Evolutionary conservation across 2,888 invertebrate genomes (phyloP).

Genomic region (Syrista parreyssii): DNA sequence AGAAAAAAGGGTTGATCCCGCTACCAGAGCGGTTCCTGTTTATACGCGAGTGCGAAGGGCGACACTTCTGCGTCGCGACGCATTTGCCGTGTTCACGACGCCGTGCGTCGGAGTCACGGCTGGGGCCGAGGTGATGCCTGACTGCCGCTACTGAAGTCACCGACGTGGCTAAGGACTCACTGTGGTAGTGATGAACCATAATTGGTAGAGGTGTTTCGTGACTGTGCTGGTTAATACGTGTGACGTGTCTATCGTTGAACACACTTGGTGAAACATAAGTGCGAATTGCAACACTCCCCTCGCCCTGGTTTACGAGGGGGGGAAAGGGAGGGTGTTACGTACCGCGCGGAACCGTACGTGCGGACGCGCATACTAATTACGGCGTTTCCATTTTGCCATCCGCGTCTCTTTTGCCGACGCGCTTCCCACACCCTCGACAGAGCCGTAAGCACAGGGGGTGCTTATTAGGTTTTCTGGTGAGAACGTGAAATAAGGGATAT

Average conservation of each 20-base stretch:
- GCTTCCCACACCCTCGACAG: neutral
- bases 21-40: neutral
- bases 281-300: slow-evolving; percentile 76
- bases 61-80: slow-evolving; percentile 55
- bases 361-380: slow-evolving; percentile 65
- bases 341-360: slow-evolving; percentile 52
- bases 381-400: slow-evolving; percentile 53
- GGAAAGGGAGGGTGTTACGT: slow-evolving; percentile 46
- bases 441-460: neutral
- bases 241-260: neutral
- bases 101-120: slow-evolving; percentile 16
- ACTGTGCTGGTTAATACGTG: neutral
- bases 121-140: neutral
- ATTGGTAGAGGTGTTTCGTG: neutral
- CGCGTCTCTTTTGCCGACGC: neutral
- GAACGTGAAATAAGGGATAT: neutral
- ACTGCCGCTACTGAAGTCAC: neutral
- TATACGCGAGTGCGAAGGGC: slow-evolving; percentile 52
- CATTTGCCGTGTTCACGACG: slow-evolving; percentile 45
- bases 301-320: slow-evolving; percentile 56
- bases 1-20: neutral
- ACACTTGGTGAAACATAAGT: slow-evolving; percentile 75
- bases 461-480: neutral
- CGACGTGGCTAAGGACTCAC: neutral
- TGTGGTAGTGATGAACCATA: neutral